Evolutionary conservation across 2,888 invertebrate genomes (phyloP).

Genomic region (Nomada goodeniana): DNA sequence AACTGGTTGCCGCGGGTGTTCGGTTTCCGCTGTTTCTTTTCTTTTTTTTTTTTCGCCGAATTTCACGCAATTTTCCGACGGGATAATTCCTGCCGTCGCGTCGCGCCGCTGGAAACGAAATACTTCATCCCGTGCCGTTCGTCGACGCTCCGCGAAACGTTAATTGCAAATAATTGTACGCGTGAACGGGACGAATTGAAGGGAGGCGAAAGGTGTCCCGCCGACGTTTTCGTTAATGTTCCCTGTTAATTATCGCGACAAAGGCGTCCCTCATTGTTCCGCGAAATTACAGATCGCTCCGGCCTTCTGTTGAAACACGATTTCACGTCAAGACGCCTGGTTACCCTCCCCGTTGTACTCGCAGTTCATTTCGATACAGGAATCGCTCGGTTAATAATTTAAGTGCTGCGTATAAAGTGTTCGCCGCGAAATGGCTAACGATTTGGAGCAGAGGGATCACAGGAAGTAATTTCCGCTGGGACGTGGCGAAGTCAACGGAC

Average conservation of each 20-base stretch:
- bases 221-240: slow-evolving; percentile 2
- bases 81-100: slow-evolving; percentile 35
- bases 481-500: too few relatives aligned
- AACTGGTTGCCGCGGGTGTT: slow-evolving; percentile 16
- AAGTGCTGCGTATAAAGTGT: background rate
- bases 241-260: slow-evolving; percentile 10
- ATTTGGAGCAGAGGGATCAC: background rate
- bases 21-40: too few relatives aligned
- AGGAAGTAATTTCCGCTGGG: background rate
- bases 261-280: background rate
- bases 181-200: background rate
- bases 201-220: background rate
- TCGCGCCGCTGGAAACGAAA: slow-evolving; percentile 5
- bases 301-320: background rate
- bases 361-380: background rate
- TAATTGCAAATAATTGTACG: slow-evolving; percentile 38
- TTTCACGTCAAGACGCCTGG: background rate
- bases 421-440: background rate
- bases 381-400: background rate
- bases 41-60: too few relatives aligned
- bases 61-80: slow-evolving; percentile 34
- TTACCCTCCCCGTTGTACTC: background rate
- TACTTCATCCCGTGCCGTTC: background rate
- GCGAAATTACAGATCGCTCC: background rate
- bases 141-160: background rate